These are phyloP conservation scores for Papilio glaucus DNA, from an alignment of 1,140 invertebrate species.

Conservation along the genomic window DNA sequence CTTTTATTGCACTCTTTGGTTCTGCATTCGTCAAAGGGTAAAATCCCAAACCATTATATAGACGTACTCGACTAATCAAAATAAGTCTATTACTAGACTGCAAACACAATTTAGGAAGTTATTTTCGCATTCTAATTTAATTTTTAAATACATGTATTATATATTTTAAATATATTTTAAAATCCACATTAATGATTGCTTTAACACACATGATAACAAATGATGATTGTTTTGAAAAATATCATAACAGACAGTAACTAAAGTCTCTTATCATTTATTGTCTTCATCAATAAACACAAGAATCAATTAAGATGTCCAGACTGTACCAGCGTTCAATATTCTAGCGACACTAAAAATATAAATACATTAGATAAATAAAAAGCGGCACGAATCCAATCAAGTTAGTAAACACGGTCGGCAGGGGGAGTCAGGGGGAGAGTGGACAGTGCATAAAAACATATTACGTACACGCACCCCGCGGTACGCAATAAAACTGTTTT, in stretches of 20 bases:
- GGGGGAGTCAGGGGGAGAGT: conserved; percentile 40
- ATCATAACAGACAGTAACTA: background rate
- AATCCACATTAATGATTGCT: too few species aligned
- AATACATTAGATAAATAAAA: conserved; percentile 74
- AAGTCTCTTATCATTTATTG: background rate
- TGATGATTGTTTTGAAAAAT: background rate
- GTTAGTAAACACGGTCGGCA: conserved; percentile 65
- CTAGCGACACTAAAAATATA: conserved; percentile 64
- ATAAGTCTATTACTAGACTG: too few species aligned
- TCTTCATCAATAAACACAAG: conserved; percentile 6
- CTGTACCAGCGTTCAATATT: conserved; percentile 38
- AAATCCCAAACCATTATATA: too few species aligned
- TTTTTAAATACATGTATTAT: too few species aligned
- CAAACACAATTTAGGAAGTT: too few species aligned
- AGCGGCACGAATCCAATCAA: conserved; percentile 80
- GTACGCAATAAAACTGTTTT: conserved; percentile 74
- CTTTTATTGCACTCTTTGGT: too few species aligned
- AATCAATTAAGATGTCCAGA: conserved; percentile 33
- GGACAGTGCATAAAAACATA: conserved; percentile 62
- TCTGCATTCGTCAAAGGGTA: too few species aligned
- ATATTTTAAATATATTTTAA: too few species aligned
- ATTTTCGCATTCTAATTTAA: too few species aligned
- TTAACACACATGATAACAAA: too few species aligned
- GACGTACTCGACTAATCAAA: too few species aligned
- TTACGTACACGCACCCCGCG: conserved; percentile 56